Conservation (phyloP, 53 echinoderm and acorn worm genomes). For the Luidia sarsii region DNA sequence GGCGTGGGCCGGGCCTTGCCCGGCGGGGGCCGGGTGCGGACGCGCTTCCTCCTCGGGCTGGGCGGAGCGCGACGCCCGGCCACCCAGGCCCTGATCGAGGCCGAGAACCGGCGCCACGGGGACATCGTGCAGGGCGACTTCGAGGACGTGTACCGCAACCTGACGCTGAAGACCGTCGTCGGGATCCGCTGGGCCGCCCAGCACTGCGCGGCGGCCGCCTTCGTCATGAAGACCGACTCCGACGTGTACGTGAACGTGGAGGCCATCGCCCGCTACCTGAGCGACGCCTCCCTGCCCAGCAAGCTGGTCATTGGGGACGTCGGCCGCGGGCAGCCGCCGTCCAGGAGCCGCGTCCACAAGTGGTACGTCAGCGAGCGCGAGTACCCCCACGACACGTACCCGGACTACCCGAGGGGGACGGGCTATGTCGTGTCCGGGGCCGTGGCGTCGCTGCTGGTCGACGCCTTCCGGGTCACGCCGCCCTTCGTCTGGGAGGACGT, state of each 20-base stretch:
- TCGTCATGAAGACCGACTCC: conserved; percentile 58
- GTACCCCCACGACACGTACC: conserved; percentile 46
- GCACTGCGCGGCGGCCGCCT: conserved; percentile 32
- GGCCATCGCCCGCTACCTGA: conserved; percentile 20
- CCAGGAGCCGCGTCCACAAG: not conserved
- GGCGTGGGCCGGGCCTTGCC: not conserved
- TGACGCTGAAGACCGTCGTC: conserved; percentile 48
- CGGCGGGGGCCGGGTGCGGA: conserved; percentile 3
- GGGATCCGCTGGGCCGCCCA: conserved; percentile 52
- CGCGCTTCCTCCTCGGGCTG: conserved; percentile 28
- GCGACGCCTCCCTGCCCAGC: not conserved
- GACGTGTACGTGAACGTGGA: conserved; percentile 62
- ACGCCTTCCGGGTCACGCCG: not conserved
- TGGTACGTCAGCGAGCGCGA: conserved; percentile 40
- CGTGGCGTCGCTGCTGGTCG: not conserved
- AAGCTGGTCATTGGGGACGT: conserved; percentile 6
- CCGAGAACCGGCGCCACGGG: conserved; percentile 30
- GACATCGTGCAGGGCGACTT: conserved; percentile 58
- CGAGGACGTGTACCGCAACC: conserved; percentile 50
- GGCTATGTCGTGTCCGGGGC: conserved; percentile 48
- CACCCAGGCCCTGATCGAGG: not conserved
- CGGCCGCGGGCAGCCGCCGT: conserved; percentile 10
- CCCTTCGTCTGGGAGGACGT: conserved; percentile 52
- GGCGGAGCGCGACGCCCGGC: not conserved
- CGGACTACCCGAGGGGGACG: conserved; percentile 47